Conservation (phyloP, 1,140 invertebrate species). For the Cryptotermes secundus region DNA sequence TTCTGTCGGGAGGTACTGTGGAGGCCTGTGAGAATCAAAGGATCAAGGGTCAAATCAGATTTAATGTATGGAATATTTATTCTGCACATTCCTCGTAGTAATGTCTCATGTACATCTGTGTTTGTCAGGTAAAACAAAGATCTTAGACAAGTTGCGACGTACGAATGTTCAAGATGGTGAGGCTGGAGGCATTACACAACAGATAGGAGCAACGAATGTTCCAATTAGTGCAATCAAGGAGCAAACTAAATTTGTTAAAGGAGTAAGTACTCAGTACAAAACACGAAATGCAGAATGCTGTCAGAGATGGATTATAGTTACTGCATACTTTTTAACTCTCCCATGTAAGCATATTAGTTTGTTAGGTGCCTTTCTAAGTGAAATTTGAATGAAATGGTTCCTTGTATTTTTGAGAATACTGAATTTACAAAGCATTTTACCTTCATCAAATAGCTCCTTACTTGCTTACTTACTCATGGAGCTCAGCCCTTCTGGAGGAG, state of each 20-base stretch:
- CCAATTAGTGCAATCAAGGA: constrained; percentile 94
- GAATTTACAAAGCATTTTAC: no score
- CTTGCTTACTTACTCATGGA: no score
- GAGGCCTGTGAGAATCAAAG: no score
- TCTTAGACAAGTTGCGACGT: constrained; percentile 92
- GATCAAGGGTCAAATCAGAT: no score
- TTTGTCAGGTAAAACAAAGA: constrained; percentile 86
- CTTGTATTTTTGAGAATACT: no score
- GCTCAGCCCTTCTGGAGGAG: no score
- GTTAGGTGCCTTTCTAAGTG: not conserved
- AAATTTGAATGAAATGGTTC: no score
- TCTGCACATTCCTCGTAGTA: no score
- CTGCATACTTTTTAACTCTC: not conserved
- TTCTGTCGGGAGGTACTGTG: no score
- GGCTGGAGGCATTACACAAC: constrained; percentile 99
- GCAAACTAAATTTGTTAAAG: constrained; percentile 91
- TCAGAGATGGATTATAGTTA: no score
- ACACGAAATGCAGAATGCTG: not conserved
- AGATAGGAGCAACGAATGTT: constrained; percentile 99
- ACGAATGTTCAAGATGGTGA: constrained; percentile 98
- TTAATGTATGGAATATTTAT: no score
- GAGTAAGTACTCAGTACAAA: constrained; percentile 56
- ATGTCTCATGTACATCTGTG: not conserved
- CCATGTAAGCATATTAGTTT: not conserved
- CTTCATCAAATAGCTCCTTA: no score